These are phyloP conservation scores for Mycetomoellerius zeteki DNA, from an alignment of 1,140 invertebrate species.

Conservation along the genomic window DNA sequence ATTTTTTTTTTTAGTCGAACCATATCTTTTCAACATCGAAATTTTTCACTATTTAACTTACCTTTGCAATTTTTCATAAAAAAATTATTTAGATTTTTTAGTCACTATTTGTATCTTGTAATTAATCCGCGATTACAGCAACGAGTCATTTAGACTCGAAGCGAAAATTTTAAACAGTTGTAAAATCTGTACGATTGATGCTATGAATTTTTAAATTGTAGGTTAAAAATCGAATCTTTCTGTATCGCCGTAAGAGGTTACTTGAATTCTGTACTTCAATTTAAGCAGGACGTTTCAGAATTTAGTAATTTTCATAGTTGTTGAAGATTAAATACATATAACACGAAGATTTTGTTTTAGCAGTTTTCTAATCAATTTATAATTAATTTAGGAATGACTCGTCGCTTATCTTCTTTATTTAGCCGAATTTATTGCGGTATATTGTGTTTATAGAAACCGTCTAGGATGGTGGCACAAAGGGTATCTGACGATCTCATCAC, in stretches of 20 bases:
- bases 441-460: neutral
- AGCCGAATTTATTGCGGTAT: too few species aligned
- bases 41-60: neutral
- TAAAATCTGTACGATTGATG: too few species aligned
- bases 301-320: too few species aligned
- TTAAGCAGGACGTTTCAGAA: too few species aligned
- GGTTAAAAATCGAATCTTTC: too few species aligned
- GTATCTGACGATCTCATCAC: constrained; percentile 21
- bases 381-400: neutral
- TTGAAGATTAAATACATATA: neutral
- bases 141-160: too few species aligned
- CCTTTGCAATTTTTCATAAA: neutral
- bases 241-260: too few species aligned
- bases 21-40: neutral
- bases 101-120: neutral
- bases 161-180: too few species aligned
- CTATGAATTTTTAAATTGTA: too few species aligned
- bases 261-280: too few species aligned
- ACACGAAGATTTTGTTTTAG: neutral
- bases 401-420: constrained; percentile 1
- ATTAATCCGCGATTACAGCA: neutral
- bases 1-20: neutral
- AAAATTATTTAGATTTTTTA: neutral
- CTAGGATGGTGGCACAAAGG: neutral
- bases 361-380: neutral